Conservation (phyloP, 1,140 invertebrate genomes). For the Sinonovacula constricta region DNA sequence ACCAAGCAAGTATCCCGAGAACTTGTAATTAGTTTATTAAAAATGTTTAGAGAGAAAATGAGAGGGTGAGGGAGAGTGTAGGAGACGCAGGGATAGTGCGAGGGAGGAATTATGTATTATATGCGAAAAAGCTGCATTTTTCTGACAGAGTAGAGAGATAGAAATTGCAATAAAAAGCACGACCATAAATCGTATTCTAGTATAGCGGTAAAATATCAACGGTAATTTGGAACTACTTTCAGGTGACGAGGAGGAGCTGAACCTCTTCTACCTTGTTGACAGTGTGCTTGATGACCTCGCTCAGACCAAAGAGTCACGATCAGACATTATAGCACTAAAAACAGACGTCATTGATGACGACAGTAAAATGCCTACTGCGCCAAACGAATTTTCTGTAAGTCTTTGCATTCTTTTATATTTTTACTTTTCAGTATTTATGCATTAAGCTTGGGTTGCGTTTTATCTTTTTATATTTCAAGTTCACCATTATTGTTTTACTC, state of each 20-base stretch:
- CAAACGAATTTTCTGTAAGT: slow-evolving; percentile 27
- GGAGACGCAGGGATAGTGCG: too few species aligned
- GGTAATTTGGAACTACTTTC: background rate
- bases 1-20: too few species aligned
- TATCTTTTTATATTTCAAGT: background rate
- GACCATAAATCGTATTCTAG: background rate
- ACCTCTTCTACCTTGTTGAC: slow-evolving; percentile 43
- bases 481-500: background rate
- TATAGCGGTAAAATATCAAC: background rate
- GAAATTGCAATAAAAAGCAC: background rate
- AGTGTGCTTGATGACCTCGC: slow-evolving; percentile 37
- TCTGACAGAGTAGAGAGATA: too few species aligned
- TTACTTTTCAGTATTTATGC: background rate
- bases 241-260: slow-evolving; percentile 27
- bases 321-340: background rate
- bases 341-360: slow-evolving; percentile 1
- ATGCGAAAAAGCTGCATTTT: background rate
- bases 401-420: background rate
- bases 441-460: background rate
- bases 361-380: slow-evolving; percentile 23
- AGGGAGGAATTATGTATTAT: background rate
- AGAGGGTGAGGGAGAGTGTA: too few species aligned
- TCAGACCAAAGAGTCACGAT: slow-evolving; percentile 10
- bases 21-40: too few species aligned
- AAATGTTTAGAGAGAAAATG: too few species aligned